Evolutionary conservation across 2,888 invertebrate genomes (phyloP), one percentile per base, ranked within the genome.

Genomic region (Busseola fusca): DNA sequence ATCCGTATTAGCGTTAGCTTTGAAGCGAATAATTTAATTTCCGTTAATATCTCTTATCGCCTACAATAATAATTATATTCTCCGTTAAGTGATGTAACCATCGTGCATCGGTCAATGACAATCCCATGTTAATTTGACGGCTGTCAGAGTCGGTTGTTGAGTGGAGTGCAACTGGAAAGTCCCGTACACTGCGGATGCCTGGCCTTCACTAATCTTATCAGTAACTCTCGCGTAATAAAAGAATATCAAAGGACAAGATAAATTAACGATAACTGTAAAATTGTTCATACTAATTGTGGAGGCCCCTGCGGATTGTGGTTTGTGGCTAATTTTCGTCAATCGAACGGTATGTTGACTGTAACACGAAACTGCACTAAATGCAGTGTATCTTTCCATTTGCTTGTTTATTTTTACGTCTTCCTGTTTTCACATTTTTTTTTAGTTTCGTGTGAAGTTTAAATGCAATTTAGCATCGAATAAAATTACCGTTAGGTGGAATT

Each of bases 81-180:
- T 75, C 86, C 89, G 92, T 88, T 91, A 92, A 92, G 90, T 91
- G 92, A 88, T 87, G 90, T 90, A 91, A 90, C 86, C 84, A 84
- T 86, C 86, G 83, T 84, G 86, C 85, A 84, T 87, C 86, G 83
- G 86, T 88, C 88, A 88, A 90, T 91, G 89, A 90, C 93, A 90
- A 90, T 90, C 85, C 82, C 83, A 91, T 92, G 93, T 92, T 93
- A 94, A 94, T 94, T 93, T 91, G 91, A 93, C 90, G 83, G 87
- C 89, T 92, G 91, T 91, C 90, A 90, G 90, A 81, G 66, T 84
- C 83, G 81, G 74, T 84, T 83, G 84, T 87, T 83, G 87, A 89
- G 88, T 88, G 86, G 81, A 82, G 18, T 64, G 60, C 64, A 62
- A 72, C 80, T 81, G 82, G 69, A 74, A 73, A 84, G 85, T 83